These are phyloP conservation scores for Saxicola maurus DNA, from an alignment of 2,797 vertebrate species.

Conservation along the genomic window DNA sequence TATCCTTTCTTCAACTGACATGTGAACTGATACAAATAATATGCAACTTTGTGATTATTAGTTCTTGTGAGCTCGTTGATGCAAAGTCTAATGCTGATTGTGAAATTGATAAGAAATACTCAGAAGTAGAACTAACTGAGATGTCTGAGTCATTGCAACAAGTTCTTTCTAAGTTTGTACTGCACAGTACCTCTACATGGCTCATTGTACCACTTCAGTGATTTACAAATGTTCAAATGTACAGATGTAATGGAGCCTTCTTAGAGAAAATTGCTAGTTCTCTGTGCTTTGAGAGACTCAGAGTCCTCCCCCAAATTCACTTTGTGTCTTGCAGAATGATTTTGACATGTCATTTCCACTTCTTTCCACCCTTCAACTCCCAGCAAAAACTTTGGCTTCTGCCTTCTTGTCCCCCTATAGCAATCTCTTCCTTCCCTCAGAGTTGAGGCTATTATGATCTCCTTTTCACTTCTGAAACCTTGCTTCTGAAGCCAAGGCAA, in stretches of 20 bases:
- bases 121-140: neutral
- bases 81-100: neutral
- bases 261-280: neutral
- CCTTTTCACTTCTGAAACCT: neutral
- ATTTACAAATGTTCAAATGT: neutral
- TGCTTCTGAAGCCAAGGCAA: neutral
- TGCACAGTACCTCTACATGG: neutral
- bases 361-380: neutral
- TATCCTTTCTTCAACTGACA: neutral
- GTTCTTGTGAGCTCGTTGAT: neutral
- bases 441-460: neutral
- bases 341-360: neutral
- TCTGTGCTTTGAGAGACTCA: neutral
- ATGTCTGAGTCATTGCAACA: neutral
- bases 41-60: neutral
- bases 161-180: neutral
- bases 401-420: neutral
- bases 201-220: neutral
- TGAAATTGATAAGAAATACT: neutral
- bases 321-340: neutral
- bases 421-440: neutral
- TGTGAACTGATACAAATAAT: neutral
- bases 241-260: neutral
- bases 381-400: fast-evolving
- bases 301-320: neutral